Evolutionary conservation across 2,113 vertebrate species (phyloP).

Genomic region (Riparia riparia): DNA sequence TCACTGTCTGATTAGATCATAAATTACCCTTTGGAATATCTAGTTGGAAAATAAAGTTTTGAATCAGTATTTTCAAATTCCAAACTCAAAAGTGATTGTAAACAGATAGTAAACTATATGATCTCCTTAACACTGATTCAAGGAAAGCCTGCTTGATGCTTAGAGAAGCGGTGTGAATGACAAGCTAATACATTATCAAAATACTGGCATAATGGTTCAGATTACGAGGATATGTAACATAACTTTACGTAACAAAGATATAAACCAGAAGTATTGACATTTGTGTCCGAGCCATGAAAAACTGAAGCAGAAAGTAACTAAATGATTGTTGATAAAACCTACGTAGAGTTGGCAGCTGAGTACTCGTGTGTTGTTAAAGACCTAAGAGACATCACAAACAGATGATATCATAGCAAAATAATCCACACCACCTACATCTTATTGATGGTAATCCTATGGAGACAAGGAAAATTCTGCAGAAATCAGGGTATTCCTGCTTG

Average conservation of each 20-base stretch:
- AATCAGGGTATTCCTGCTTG: background rate
- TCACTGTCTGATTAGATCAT: background rate
- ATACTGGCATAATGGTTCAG: fast-evolving
- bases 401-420: background rate
- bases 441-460: background rate
- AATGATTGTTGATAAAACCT: background rate
- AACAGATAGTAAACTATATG: background rate
- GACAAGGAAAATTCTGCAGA: background rate
- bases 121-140: background rate
- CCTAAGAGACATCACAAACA: background rate
- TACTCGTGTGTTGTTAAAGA: background rate
- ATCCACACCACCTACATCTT: background rate
- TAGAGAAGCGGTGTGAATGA: background rate
- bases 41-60: background rate
- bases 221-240: background rate
- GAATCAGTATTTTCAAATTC: background rate
- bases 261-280: background rate
- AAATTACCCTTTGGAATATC: background rate
- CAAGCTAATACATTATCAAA: background rate
- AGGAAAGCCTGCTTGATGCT: background rate
- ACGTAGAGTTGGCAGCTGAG: background rate
- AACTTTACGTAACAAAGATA: background rate
- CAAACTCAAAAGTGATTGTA: background rate
- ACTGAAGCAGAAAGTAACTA: background rate
- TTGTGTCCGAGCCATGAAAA: background rate